These are phyloP conservation scores for Bombylius discolor DNA, from an alignment of 2,888 invertebrate species.

Conservation along the genomic window DNA sequence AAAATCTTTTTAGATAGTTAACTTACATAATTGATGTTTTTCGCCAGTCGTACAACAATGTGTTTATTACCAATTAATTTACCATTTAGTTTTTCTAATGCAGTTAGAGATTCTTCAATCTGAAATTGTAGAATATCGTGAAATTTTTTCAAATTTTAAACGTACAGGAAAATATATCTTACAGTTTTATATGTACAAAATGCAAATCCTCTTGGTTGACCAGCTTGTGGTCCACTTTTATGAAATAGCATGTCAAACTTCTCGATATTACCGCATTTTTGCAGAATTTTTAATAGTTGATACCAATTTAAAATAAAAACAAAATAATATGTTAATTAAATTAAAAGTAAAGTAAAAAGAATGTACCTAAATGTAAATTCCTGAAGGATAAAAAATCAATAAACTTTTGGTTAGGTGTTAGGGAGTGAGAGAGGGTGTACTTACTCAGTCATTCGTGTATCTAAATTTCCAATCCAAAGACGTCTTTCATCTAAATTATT, in stretches of 20 bases:
- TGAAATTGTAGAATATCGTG: slow-evolving; percentile 7
- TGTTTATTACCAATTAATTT: slow-evolving; percentile 58
- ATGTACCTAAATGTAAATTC: neutral
- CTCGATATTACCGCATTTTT: slow-evolving; percentile 85
- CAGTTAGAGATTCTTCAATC: slow-evolving; percentile 50
- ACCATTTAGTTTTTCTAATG: slow-evolving; percentile 61
- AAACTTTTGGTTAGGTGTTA: slow-evolving; percentile 3
- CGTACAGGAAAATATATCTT: slow-evolving; percentile 6
- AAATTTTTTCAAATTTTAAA: no score
- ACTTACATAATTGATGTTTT: slow-evolving; percentile 53
- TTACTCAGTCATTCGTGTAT: slow-evolving; percentile 88
- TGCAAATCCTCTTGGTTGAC: slow-evolving; percentile 85
- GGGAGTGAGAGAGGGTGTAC: slow-evolving; percentile 32
- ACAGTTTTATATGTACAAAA: slow-evolving; percentile 69
- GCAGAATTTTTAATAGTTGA: slow-evolving; percentile 91
- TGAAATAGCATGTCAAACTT: slow-evolving; percentile 94
- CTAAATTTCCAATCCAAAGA: slow-evolving; percentile 87
- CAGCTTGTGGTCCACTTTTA: slow-evolving; percentile 75
- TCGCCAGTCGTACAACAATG: slow-evolving; percentile 70
- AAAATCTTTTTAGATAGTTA: neutral
- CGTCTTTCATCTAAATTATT: slow-evolving; percentile 27
- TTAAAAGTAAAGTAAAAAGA: slow-evolving; percentile 2
- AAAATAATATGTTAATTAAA: slow-evolving; percentile 13
- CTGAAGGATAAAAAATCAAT: slow-evolving; percentile 8
- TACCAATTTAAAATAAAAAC: slow-evolving; percentile 57